Conservation (phyloP, 2,113 vertebrate species). For the Hemibagrus wyckioides region DNA sequence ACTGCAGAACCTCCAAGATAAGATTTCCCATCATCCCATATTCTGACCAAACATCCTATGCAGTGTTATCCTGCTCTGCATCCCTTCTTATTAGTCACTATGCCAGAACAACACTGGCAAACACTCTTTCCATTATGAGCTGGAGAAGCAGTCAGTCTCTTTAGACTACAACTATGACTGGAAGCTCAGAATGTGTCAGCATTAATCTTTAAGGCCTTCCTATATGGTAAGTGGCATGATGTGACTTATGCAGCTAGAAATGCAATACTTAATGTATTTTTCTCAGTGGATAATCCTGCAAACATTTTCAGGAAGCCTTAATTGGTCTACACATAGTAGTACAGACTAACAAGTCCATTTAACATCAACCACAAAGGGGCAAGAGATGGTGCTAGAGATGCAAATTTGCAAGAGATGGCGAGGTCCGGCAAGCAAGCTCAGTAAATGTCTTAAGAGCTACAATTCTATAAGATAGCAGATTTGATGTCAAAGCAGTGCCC, state of each 20-base stretch:
- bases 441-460: not conserved
- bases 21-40: constrained; percentile 7
- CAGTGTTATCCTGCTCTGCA: constrained; percentile 18
- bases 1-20: not conserved
- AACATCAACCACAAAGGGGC: not conserved
- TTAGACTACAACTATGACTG: not conserved
- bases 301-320: not conserved
- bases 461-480: not conserved
- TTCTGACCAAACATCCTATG: not conserved
- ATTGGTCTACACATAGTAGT: not conserved
- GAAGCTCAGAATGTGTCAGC: not conserved
- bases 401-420: not conserved
- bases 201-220: constrained; percentile 23
- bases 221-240: constrained; percentile 19
- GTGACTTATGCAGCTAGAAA: not conserved
- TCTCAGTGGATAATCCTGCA: not conserved
- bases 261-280: not conserved
- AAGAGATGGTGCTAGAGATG: not conserved
- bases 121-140: not conserved
- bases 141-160: not conserved
- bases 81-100: not conserved
- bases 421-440: not conserved
- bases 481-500: not conserved
- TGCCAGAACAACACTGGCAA: not conserved
- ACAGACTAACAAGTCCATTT: too few species aligned